Base-by-base conservation (phyloP, 2,888 invertebrate species). In the Cryptocephalus moraei region DNA sequence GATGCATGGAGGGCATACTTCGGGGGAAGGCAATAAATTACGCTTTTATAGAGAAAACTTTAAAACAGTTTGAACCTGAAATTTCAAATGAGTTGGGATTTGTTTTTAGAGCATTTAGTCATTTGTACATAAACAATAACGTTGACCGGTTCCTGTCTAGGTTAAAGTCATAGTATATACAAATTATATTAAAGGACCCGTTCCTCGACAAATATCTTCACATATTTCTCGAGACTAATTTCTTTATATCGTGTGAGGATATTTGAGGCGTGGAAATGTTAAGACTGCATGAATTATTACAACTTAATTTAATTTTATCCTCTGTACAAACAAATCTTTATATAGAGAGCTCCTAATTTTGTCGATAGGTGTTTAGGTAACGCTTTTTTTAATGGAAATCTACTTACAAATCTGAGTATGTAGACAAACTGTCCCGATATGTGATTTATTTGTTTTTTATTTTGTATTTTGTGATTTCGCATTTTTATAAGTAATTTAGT, bases 21-120 rank as follows among this genome's bases (percentile, higher is more conserved):
- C 58, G 66, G 69, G 69, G 69, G 68, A 69, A 69, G 66, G 68
- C 70, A 69, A 66, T 62, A 68, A 64, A 65, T 63, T 69, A 70
- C 69, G 69, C 70, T 69, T 70, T 63, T 65, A 62, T 50, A 52
- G 50, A 53, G 50, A 55, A 52, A 53, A 48, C 49, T 54, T 49
- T 54, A 50, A 53, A 51, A 48, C 47, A 32, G 44, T 49, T 49
- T 46, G 13, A 12, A 40, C 11, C 14, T 13, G 10, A 11, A 11
- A 11, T 36, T 11, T 36, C 12, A 11, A 4, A 11, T 49, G 45
- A 13, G 36, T 46, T 38, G 38, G 34, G 42, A 10, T 39, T 43
- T 33, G 31, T 14, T 50, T 41, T 32, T 9, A 44, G 40, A 40
- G 45, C 36, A 32, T 46, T 49, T 54, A 54, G 54, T 54, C 54